Evolutionary conservation across 2,113 vertebrate genomes (phyloP), one percentile per base, ranked within the genome.

Genomic region (Cisticola juncidis): DNA sequence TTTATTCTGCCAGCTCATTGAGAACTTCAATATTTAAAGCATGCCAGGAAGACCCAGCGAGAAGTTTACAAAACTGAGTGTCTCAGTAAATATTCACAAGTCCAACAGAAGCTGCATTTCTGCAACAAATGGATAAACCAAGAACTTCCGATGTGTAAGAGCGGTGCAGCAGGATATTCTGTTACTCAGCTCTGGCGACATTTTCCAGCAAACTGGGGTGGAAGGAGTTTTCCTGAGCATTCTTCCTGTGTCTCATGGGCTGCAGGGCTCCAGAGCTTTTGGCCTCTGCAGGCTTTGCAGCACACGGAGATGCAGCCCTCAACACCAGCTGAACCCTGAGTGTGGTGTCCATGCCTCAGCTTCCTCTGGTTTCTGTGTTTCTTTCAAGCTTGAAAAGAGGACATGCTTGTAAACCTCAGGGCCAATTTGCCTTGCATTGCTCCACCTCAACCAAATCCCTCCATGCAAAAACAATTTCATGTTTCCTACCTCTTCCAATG

Each of bases 21-120:
- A 95, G 88, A 92, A 70, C 28, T 78, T 81, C 40, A 92, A 54
- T 95, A 89, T 86, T 95, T 84, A 93, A 70, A 60, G 7, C 20
- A 25, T 88, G 72, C 65, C 79, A 81, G 57, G 69, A 95, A 92
- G 92, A 93, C 69, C 48, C 25, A 78, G 80, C 8, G 31, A 58
- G 45, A 60, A 77, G 48, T 83, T 92, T 81, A 71, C 40, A n/a
- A n/a, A 92, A 66, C 6, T 35, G 47, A 84, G 86, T 36, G 56
- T 48, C 54, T 64, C 61, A 48, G 62, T 76, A 48, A 58, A 54
- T 24, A 36, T 51, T 81, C 50, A 35, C 48, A 19, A 77, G 78
- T 53, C 35, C 51, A 66, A 62, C 2, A 53, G 19, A 7, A 61
- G 4, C 5, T 92, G 7, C 1, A 13, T 73, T 76, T 91, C 50